Percentiles rank a stretch among this genome's conserved stretches.
Conservation (phyloP, 2,113 vertebrate genomes). For the Halcyon malimbica region DNA sequence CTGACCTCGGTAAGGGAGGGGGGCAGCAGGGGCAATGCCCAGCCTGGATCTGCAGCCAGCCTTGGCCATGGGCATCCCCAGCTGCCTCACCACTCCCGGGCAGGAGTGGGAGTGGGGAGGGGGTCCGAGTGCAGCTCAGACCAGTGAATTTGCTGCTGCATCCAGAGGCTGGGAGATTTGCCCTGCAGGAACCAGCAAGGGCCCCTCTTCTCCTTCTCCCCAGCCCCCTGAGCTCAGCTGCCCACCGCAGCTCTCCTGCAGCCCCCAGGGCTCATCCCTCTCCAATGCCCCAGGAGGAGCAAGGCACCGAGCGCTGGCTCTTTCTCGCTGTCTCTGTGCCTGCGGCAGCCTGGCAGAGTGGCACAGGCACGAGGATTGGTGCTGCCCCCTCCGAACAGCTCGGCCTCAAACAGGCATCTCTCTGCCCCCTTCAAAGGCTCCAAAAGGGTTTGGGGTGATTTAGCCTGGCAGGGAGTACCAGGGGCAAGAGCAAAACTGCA, state of each 20-base stretch:
- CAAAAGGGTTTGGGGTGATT: not conserved
- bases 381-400: not conserved
- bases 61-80: not conserved
- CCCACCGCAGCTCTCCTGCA: rapidly evolving
- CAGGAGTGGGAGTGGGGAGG: rapidly evolving
- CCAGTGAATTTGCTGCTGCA: not conserved
- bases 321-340: not conserved
- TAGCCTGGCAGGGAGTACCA: not conserved
- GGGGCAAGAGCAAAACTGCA: not conserved
- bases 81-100: not conserved
- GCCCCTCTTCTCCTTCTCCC: not conserved
- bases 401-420: not conserved
- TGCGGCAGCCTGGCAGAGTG: not conserved
- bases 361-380: not conserved
- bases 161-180: not conserved
- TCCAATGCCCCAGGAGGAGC: rapidly evolving
- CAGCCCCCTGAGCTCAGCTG: not conserved
- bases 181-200: too few relatives aligned
- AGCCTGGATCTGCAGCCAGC: not conserved
- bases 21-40: not conserved
- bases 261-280: not conserved
- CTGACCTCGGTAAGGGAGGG: slow-evolving; percentile 74
- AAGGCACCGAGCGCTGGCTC: not conserved
- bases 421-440: not conserved
- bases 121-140: not conserved